These are phyloP conservation scores for Chunga burmeisteri DNA, from an alignment of 2,113 vertebrate genomes.

Conservation along the genomic window DNA sequence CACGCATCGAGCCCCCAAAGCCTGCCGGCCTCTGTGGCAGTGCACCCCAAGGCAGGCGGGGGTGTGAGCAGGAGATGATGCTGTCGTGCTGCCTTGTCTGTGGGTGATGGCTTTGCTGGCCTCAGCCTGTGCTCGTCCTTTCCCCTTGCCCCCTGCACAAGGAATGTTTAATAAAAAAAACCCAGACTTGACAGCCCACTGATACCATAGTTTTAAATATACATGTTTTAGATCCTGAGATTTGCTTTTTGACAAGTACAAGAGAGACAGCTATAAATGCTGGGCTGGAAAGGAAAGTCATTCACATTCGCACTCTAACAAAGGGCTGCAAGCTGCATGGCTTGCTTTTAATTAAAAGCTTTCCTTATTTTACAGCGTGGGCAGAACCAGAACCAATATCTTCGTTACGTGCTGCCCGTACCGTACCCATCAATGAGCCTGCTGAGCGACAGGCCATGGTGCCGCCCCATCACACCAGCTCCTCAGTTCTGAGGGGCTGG, in stretches of 20 bases:
- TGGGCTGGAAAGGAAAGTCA: constrained; percentile 18
- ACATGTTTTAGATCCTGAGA: constrained; percentile 6
- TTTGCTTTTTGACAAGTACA: constrained; percentile 30
- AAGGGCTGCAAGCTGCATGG: neutral
- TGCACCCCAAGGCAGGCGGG: neutral
- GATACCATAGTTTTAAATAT: neutral
- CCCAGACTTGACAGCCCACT: neutral
- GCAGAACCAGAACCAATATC: neutral
- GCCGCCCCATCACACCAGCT: neutral
- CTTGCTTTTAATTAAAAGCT: constrained; percentile 10
- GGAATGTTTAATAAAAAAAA: neutral
- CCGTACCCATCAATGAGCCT: neutral
- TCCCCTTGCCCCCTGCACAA: neutral
- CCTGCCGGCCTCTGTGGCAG: neutral
- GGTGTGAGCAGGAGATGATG: neutral
- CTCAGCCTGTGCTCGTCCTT: neutral
- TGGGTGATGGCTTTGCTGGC: neutral
- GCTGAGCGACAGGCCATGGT: neutral
- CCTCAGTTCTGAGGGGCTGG: too few species aligned
- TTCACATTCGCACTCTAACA: neutral
- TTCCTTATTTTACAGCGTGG: neutral
- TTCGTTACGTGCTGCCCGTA: accelerated
- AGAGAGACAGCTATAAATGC: constrained; percentile 15
- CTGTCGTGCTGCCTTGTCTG: accelerated
- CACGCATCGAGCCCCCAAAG: accelerated